Percentiles rank a stretch among this genome's conserved stretches.
Conservation (phyloP, 2,113 vertebrate species). For the Gasterosteus nipponicus region DNA sequence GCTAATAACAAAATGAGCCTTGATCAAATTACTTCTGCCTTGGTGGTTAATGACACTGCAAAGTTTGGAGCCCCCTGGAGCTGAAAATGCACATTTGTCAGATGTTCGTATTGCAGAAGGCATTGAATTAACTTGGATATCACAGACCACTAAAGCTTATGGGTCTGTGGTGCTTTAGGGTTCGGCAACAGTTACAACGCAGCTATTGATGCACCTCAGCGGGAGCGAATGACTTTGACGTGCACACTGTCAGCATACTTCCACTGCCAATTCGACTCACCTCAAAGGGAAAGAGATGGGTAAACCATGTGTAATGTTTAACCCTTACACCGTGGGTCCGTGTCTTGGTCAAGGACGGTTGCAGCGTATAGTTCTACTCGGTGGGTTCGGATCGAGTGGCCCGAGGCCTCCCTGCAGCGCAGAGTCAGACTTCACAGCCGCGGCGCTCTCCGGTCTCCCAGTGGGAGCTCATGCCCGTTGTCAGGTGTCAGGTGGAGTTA, state of each 20-base stretch:
- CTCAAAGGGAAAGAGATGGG: conserved; percentile 27
- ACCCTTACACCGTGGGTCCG: conserved; percentile 13
- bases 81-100: conserved; percentile 62
- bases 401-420: conserved; percentile 32
- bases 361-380: conserved; percentile 28
- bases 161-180: conserved; percentile 49
- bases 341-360: conserved; percentile 42
- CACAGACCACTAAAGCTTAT: conserved; percentile 46
- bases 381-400: conserved; percentile 56
- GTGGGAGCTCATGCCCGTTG: conserved; percentile 71
- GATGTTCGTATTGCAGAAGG: conserved; percentile 49
- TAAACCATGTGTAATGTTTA: conserved; percentile 48
- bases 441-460: conserved; percentile 61
- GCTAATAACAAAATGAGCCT: conserved; percentile 73
- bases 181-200: conserved; percentile 41
- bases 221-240: conserved; percentile 52
- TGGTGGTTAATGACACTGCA: conserved; percentile 70
- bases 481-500: conserved; percentile 80
- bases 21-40: conserved; percentile 75
- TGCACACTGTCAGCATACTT: conserved; percentile 59
- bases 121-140: conserved; percentile 67
- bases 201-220: conserved; percentile 41
- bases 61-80: conserved; percentile 65
- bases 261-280: conserved; percentile 43
- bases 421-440: conserved; percentile 54